Conservation (phyloP, 2,888 invertebrate species). For the Diadegma fenestrale region DNA sequence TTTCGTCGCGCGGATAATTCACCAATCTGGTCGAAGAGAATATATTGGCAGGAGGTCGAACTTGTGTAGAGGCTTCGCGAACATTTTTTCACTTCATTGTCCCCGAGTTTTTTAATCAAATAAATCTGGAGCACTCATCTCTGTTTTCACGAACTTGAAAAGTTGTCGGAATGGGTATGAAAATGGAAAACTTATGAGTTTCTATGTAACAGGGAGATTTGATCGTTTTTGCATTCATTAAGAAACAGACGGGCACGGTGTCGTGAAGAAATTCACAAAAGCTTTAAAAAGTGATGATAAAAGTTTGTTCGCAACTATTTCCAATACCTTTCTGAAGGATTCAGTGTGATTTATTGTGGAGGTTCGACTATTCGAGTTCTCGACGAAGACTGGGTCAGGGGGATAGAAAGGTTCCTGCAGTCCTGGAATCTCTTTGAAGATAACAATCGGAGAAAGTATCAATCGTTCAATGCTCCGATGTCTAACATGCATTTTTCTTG, state of each 20-base stretch:
- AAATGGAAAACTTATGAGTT: not conserved
- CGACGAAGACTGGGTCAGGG: not conserved
- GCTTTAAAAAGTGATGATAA: not conserved
- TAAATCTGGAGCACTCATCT: not conserved
- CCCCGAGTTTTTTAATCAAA: not conserved
- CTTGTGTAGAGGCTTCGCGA: not conserved
- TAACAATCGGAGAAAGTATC: slow-evolving; percentile 58
- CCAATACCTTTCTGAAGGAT: not conserved
- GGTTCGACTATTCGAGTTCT: not conserved
- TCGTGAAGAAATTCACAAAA: not conserved
- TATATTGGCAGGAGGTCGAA: not conserved
- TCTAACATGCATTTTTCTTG: slow-evolving; percentile 16
- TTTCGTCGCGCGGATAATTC: not conserved
- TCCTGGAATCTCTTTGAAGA: slow-evolving; percentile 72
- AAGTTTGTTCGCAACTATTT: not conserved
- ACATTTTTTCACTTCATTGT: not conserved
- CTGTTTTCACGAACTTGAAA: not conserved
- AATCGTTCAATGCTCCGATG: slow-evolving; percentile 1
- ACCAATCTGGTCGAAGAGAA: not conserved
- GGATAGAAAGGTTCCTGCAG: slow-evolving; percentile 51
- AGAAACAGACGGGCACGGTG: not conserved
- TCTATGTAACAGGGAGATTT: not conserved
- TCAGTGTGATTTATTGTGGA: not conserved
- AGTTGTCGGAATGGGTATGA: not conserved
- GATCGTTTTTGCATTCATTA: not conserved